Conservation (phyloP, 2,888 invertebrate species). For the Mactromeris polynyma region DNA sequence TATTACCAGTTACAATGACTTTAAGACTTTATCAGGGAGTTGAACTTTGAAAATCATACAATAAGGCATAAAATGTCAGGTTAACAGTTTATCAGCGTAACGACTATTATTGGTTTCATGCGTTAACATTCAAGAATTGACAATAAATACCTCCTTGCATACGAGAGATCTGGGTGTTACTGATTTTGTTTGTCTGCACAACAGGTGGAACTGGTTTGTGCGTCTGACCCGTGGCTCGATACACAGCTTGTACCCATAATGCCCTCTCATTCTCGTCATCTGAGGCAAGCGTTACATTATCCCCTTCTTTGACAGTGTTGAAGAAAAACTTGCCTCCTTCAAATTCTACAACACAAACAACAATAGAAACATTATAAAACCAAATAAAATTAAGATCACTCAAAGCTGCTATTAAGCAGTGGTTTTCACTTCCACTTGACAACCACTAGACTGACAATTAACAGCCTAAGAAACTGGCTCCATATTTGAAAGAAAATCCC, state of each 20-base stretch:
- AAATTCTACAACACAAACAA: slow-evolving; percentile 89
- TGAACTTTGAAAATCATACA: too few relatives aligned
- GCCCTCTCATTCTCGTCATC: slow-evolving; percentile 95
- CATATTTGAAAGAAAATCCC: too few relatives aligned
- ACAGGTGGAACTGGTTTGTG: slow-evolving; percentile 98
- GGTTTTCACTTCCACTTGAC: too few relatives aligned
- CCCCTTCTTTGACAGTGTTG: slow-evolving; percentile 99
- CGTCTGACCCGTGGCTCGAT: slow-evolving; percentile 99
- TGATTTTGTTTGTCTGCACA: slow-evolving; percentile 89
- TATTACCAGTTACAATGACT: too few relatives aligned
- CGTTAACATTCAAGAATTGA: not conserved
- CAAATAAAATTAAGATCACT: too few relatives aligned
- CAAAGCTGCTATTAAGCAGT: too few relatives aligned
- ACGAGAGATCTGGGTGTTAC: slow-evolving; percentile 92
- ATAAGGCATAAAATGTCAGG: not conserved
- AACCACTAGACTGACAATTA: too few relatives aligned
- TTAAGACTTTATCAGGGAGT: too few relatives aligned
- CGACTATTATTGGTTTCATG: not conserved
- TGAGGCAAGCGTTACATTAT: slow-evolving; percentile 94
- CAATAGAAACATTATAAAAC: not conserved
- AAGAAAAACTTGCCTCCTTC: slow-evolving; percentile 98
- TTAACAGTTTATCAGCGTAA: not conserved
- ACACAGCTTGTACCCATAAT: slow-evolving; percentile 99
- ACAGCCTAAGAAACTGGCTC: too few relatives aligned
- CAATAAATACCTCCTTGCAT: slow-evolving; percentile 93